A percentile compares a stretch with the other conserved stretches of the same genome.
Evolutionary conservation across 2,797 vertebrate genomes (phyloP).

Genomic region (Hyperoplus lanceolatus): DNA sequence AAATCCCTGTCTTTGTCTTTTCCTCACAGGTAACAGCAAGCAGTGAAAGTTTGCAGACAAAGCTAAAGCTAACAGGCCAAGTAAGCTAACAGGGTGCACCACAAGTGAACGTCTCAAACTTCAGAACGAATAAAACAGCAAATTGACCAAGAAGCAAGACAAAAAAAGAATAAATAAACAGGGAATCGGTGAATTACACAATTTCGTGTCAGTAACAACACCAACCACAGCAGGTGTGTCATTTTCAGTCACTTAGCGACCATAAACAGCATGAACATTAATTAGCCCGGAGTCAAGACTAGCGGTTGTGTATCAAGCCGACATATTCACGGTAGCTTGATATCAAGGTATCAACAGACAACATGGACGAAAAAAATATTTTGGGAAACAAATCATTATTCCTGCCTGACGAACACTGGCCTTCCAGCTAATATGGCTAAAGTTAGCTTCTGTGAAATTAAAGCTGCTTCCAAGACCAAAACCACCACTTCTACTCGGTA

Average conservation of each 20-base stretch:
- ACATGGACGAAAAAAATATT: not conserved
- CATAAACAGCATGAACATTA: not conserved
- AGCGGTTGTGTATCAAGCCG: not conserved
- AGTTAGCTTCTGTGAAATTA: conserved; percentile 41
- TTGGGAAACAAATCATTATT: not conserved
- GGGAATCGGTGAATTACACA: not conserved
- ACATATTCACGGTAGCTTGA: too few species aligned
- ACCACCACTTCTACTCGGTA: not conserved
- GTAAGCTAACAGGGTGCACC: not conserved
- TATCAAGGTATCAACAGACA: not conserved
- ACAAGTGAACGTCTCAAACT: conserved; percentile 3
- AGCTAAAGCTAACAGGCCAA: conserved; percentile 32
- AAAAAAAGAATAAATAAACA: too few species aligned
- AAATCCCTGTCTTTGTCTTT: not conserved
- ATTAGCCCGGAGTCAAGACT: not conserved
- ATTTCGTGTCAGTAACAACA: not conserved
- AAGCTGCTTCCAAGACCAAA: not conserved
- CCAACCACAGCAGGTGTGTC: conserved; percentile 53
- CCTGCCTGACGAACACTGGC: not conserved
- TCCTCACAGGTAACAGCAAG: not conserved
- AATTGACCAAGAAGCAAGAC: not conserved
- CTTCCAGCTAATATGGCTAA: conserved; percentile 44
- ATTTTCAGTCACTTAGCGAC: conserved; percentile 11
- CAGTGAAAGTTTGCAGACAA: conserved; percentile 33
- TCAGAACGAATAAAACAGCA: not conserved